A percentile compares a stretch with the other conserved stretches of the same genome.
Conservation (phyloP, 2,113 vertebrate species). For the Podiceps cristatus region DNA sequence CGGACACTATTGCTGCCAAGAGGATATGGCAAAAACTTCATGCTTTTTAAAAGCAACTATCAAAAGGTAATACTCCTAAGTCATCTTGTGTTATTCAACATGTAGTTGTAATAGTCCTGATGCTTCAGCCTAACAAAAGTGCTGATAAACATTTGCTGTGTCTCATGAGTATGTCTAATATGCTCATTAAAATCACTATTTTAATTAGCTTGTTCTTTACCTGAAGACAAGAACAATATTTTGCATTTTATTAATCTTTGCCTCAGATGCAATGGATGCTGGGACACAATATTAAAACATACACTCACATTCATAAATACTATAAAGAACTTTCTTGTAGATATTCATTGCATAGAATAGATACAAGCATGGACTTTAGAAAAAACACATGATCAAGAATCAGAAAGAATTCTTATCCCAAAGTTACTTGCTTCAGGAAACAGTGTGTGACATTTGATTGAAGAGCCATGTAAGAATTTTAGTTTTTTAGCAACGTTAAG, state of each 20-base stretch:
- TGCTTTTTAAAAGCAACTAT: background rate
- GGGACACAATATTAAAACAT: background rate
- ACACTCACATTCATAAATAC: background rate
- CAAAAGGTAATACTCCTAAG: background rate
- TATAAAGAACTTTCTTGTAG: background rate
- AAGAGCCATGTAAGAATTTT: background rate
- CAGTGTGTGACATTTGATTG: background rate
- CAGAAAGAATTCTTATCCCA: background rate
- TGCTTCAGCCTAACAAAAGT: background rate
- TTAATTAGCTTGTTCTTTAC: constrained; percentile 16
- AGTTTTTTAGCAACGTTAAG: background rate
- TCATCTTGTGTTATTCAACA: background rate
- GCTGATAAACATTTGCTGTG: background rate
- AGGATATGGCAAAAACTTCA: background rate
- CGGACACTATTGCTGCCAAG: background rate
- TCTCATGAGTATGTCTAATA: constrained; percentile 2
- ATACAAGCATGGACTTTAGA: background rate
- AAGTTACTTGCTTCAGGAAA: background rate
- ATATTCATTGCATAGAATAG: background rate
- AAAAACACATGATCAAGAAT: background rate
- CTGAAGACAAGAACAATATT: background rate
- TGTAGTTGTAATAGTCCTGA: background rate
- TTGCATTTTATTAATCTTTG: background rate
- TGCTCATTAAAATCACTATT: background rate
- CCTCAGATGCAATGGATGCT: background rate